These are phyloP conservation scores for Calidris pygmaea DNA, from an alignment of 2,113 vertebrate species.

Conservation along the genomic window DNA sequence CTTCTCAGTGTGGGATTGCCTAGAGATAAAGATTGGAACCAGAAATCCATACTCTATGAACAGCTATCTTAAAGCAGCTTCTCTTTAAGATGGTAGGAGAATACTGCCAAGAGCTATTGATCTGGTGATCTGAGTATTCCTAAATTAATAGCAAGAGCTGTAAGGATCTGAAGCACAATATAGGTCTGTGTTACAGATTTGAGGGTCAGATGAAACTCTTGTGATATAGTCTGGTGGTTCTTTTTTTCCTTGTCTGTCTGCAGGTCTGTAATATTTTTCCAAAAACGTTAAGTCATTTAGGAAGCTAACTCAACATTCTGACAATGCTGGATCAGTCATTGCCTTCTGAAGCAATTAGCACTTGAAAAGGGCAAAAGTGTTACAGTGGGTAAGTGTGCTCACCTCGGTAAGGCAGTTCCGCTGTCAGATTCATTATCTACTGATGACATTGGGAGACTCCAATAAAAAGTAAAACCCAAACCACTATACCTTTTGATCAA, in stretches of 20 bases:
- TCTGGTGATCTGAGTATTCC: not conserved
- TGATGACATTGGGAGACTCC: not conserved
- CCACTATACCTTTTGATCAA: not conserved
- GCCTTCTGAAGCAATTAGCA: not conserved
- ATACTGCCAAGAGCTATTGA: not conserved
- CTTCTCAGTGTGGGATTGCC: not conserved
- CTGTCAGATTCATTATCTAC: not conserved
- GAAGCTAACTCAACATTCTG: not conserved
- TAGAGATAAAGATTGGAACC: not conserved
- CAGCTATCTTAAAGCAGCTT: not conserved
- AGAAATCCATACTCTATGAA: not conserved
- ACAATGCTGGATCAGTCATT: not conserved
- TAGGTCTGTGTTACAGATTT: not conserved
- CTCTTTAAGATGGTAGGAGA: not conserved
- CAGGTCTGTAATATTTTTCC: not conserved
- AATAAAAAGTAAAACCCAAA: not conserved
- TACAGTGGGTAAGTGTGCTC: not conserved
- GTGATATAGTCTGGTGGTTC: not conserved
- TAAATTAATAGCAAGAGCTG: not conserved
- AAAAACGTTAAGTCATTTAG: not conserved
- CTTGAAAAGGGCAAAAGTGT: not conserved
- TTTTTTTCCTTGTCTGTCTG: not conserved
- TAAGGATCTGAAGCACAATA: not conserved
- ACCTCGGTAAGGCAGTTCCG: not conserved
- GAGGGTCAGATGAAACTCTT: not conserved